phyloP scores from a whole-genome alignment of 1,140 invertebrate genomes.

The Lepidurus apus region DNA sequence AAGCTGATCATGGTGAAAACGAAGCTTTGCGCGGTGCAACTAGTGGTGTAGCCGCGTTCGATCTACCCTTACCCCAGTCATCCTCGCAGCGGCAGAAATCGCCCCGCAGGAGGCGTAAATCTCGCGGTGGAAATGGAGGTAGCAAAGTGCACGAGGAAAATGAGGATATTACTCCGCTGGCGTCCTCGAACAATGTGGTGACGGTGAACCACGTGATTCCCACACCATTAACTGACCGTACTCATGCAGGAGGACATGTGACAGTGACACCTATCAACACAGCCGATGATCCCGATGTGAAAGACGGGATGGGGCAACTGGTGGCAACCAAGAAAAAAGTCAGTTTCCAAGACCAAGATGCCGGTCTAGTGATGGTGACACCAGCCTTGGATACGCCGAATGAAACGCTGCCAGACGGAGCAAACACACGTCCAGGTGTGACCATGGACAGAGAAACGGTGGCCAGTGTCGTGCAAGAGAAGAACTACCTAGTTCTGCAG shows the following conservation, averaged over 20 bases:
- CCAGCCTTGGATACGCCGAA: background rate
- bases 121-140: background rate
- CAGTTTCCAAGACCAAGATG: background rate
- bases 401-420: background rate
- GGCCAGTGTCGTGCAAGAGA: constrained; percentile 7
- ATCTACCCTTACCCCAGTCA: background rate
- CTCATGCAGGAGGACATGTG: constrained; percentile 54
- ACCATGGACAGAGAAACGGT: constrained; percentile 13
- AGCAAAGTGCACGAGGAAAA: background rate
- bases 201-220: constrained; percentile 7
- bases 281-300: background rate
- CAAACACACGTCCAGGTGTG: background rate
- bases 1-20: constrained; percentile 10
- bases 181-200: background rate
- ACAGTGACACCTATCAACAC: background rate
- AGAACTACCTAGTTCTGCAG: constrained; percentile 25
- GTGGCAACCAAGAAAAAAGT: constrained; percentile 15
- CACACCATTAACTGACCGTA: background rate
- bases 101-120: constrained; percentile 11
- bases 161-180: background rate
- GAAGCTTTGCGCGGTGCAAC: background rate
- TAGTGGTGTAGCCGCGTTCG: background rate
- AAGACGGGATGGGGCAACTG: background rate
- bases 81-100: background rate
- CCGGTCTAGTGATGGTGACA: background rate